Base-by-base conservation (phyloP, 2,113 vertebrate genomes). In the Lutjanus erythropterus region DNA sequence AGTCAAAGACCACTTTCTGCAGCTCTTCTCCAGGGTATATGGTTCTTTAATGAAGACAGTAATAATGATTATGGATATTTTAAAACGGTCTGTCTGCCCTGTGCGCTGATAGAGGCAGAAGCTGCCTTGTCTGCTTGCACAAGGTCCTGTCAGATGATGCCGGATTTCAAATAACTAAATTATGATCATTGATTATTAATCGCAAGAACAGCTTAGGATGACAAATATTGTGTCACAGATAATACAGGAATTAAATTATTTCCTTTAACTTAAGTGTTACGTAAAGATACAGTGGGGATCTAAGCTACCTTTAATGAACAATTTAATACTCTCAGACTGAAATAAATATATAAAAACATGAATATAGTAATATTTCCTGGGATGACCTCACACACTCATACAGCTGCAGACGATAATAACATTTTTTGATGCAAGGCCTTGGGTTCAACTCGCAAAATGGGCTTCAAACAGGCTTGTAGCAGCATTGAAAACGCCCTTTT, bases 11-110 rank as follows among this genome's bases (percentile, higher is more conserved):
- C 89, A 89, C 89, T 91, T 91, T 89, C 85, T 80, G 77, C 84
- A 58, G 85, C 80, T 71, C 84, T 75, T 86, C 92, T 91, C 85
- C 87, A 79, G 89, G 86, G 90, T 92, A 85, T 91, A 93, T 91
- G 92, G 84, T 91, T 90, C 90, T 91, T 93, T 93, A 92, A 92
- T 93, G 92, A 93, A 91, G 89, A 91, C 90, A 85, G 80, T 86
- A 80, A 88, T 91, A 86, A 91, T 89, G 87, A 90, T 91, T 90
- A 92, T 92, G 92, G 90, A 89, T 91, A 90, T 92, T 91, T 88
- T 90, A 91, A 91, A 88, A 81, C 70, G 19, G 55, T 75, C 88
- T 74, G 82, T 79, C 86, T 71, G 88, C 77, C 75, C 73, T 25
- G 65, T 37, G 25, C 77, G 6, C 81, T 81, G 75, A 88, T 59